Conservation (phyloP, 2,888 invertebrate species). For the Chloromyia formosa region DNA sequence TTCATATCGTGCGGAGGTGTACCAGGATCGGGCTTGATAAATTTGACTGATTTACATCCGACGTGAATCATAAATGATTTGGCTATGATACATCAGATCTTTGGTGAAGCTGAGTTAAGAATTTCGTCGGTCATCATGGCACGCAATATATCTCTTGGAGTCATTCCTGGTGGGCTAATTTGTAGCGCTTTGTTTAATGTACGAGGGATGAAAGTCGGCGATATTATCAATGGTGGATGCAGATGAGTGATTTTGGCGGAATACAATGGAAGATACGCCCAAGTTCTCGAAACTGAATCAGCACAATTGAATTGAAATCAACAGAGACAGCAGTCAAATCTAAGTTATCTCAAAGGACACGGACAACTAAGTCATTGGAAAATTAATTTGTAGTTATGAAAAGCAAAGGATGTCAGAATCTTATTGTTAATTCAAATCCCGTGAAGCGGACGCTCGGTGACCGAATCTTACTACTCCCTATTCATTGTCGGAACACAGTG, state of each 20-base stretch:
- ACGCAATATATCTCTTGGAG: conserved; percentile 15
- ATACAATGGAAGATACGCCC: no score
- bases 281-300: no score
- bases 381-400: no score
- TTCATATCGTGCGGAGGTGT: conserved; percentile 36
- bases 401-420: neutral
- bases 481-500: no score
- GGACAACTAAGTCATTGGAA: no score
- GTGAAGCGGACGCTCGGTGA: neutral
- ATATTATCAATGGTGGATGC: no score
- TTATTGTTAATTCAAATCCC: neutral
- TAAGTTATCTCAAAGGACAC: no score
- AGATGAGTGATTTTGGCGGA: no score
- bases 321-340: no score
- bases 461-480: no score
- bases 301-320: no score
- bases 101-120: conserved; percentile 2
- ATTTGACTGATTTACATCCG: conserved; percentile 42
- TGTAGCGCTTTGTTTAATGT: conserved; percentile 19
- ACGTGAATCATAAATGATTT: conserved; percentile 38
- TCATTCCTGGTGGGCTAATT: conserved; percentile 39
- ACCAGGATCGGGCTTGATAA: conserved; percentile 32
- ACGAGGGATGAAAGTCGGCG: no score
- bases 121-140: conserved; percentile 8
- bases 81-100: conserved; percentile 24